Conservation (phyloP, 2,113 vertebrate species). For the Ameiurus melas region DNA sequence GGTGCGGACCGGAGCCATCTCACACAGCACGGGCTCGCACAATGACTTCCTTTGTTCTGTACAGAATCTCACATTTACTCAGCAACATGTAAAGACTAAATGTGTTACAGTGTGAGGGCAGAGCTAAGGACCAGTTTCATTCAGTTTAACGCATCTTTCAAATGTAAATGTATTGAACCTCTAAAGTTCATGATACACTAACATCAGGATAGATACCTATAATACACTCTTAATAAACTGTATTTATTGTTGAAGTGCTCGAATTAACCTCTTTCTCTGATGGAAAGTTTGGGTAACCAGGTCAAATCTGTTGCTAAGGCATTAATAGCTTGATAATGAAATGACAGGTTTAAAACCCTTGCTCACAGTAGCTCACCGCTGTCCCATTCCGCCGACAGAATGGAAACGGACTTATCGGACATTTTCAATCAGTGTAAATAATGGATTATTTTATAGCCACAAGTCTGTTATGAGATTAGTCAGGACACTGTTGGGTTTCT, state of each 20-base stretch:
- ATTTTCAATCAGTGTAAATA: too few species aligned
- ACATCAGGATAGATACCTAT: background rate
- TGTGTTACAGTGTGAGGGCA: conserved; percentile 2
- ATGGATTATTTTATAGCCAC: too few species aligned
- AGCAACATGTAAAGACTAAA: conserved; percentile 19
- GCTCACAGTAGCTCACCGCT: too few species aligned
- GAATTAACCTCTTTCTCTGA: background rate
- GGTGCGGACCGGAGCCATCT: conserved; percentile 75
- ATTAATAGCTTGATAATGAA: background rate
- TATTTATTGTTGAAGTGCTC: background rate
- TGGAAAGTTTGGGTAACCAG: background rate
- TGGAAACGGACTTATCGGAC: too few species aligned
- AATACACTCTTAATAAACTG: background rate
- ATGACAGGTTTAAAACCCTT: background rate
- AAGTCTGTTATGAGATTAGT: too few species aligned
- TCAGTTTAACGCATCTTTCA: background rate
- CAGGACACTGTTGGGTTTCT: too few species aligned
- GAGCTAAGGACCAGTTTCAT: background rate
- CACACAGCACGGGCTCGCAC: conserved; percentile 76
- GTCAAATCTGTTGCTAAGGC: background rate
- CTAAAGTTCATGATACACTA: background rate
- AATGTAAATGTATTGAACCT: too few species aligned
- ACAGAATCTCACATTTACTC: conserved; percentile 26
- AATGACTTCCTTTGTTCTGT: conserved; percentile 76
- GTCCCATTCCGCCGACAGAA: too few species aligned